Evolutionary conservation across 2,113 vertebrate species (phyloP), one percentile per base, ranked within the genome.

Genomic region (Nibea albiflora): DNA sequence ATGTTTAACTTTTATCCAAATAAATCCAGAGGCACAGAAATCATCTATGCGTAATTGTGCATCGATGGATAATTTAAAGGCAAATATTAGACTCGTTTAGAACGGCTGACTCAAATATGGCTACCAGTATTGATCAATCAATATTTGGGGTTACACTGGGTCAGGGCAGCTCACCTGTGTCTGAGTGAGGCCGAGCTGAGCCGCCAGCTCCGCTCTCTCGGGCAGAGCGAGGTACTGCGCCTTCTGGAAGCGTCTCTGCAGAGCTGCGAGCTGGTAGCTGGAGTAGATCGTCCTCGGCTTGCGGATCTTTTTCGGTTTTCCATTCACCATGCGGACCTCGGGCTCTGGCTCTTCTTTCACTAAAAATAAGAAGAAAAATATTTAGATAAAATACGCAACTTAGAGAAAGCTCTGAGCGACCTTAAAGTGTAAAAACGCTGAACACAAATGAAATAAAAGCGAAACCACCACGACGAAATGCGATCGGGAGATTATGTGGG

Each of bases 241-340:
- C 88, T 98, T 99, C 90, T 99, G 98, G 95, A 99, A 99, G 63
- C 98, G 96, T 71, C 98, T 95, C 92, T 99, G 98, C 91, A 99
- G 94, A 14, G 98, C 98, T 0, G 98, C 98, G 90, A 99, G 96
- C 90, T 99, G 98, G 93, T 98, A 99, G 67, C 98, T 99, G 91
- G 98, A 99, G 92, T 99, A 99, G 90, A 99, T 99, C 42, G 98
- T 99, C 47, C 98, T 95, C 16, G 98, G 98, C 83, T 99, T 99
- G 87, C 98, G 97, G 92, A 99, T 97, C 88, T 99, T 99, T 91
- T 99, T 99, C 19, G 98, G 98, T 78, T 99, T 99, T 76, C 98
- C 98, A 0, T 99, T 99, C 85, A 99, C 98, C 97, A 99, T 99
- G 79, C 98, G 96, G 67, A 99, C 97, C 92, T 98, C 98, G 0